These are phyloP conservation scores for Conops quadrifasciatus DNA, from an alignment of 2,888 invertebrate genomes.

Conservation along the genomic window DNA sequence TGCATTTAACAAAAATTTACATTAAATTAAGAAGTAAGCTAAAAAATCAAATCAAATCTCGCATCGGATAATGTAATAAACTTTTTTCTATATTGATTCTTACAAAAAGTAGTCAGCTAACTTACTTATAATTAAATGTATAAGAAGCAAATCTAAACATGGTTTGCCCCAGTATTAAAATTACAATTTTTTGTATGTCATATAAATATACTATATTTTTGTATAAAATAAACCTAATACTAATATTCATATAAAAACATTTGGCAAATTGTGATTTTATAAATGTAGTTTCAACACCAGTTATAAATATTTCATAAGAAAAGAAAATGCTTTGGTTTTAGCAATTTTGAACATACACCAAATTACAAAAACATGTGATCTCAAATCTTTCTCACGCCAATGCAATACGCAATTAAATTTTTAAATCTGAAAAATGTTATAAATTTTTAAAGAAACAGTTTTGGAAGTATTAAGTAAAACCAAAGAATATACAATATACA, in stretches of 20 bases:
- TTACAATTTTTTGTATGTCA: slow-evolving; percentile 2
- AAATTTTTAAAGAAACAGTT: slow-evolving; percentile 33
- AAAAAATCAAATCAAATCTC: background rate
- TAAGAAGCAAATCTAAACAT: slow-evolving; percentile 7
- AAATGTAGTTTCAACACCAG: slow-evolving; percentile 11
- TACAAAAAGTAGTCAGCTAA: slow-evolving; percentile 5
- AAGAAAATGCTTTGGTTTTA: background rate
- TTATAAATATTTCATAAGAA: background rate
- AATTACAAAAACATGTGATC: background rate
- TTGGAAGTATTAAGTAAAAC: no score
- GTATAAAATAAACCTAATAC: background rate
- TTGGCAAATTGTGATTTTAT: slow-evolving; percentile 25
- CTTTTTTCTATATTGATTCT: background rate
- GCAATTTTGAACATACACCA: background rate
- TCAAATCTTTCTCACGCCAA: background rate
- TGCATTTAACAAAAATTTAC: slow-evolving; percentile 14
- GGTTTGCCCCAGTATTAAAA: slow-evolving; percentile 7
- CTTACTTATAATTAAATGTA: background rate
- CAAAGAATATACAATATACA: no score
- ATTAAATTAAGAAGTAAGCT: slow-evolving; percentile 1
- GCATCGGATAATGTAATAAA: background rate
- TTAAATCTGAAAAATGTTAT: slow-evolving; percentile 1
- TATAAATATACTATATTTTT: background rate
- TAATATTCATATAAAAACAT: background rate
- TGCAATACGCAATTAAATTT: background rate